Percentiles rank a stretch among this genome's conserved stretches.
Conservation (phyloP, 2,797 vertebrate genomes). For the Leptatherina wallacei region DNA sequence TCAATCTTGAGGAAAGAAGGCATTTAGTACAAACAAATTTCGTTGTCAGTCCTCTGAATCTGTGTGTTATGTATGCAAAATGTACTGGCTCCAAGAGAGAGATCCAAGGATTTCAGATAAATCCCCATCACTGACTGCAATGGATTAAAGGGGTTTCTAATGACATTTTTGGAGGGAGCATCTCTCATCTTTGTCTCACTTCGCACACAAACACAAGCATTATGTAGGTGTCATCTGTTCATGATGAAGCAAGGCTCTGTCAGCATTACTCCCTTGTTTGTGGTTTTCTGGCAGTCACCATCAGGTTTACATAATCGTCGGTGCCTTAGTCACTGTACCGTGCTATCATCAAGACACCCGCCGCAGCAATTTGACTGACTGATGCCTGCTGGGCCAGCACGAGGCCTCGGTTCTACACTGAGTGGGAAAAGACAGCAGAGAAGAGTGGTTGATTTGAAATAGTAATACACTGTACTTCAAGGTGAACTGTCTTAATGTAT, state of each 20-base stretch:
- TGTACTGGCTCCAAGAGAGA: conserved; percentile 23
- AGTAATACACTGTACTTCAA: conserved; percentile 5
- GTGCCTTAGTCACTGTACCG: conserved; percentile 29
- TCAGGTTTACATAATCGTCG: conserved; percentile 52
- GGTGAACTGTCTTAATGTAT: not conserved
- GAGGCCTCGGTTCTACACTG: conserved; percentile 14
- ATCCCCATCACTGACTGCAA: conserved; percentile 33
- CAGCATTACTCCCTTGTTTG: conserved; percentile 36
- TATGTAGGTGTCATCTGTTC: conserved; percentile 57
- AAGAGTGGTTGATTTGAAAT: conserved; percentile 7
- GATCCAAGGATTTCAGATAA: conserved; percentile 46
- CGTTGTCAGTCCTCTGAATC: not conserved
- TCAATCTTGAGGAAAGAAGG: not conserved
- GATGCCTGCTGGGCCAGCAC: conserved; percentile 38
- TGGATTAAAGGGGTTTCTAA: conserved; percentile 49
- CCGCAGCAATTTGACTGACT: conserved; percentile 38
- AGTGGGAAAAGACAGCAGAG: conserved; percentile 16
- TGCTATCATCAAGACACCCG: conserved; percentile 47
- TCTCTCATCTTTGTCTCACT: conserved; percentile 31
- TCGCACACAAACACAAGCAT: conserved; percentile 43
- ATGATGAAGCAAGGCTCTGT: conserved; percentile 53
- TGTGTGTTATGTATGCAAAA: not conserved
- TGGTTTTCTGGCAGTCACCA: conserved; percentile 42
- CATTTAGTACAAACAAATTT: too few species aligned
- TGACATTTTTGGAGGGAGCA: conserved; percentile 41